Percentiles rank a stretch among this genome's conserved stretches.
Conservation (phyloP, 2,797 vertebrate genomes). For the Crypturellus tataupa region DNA sequence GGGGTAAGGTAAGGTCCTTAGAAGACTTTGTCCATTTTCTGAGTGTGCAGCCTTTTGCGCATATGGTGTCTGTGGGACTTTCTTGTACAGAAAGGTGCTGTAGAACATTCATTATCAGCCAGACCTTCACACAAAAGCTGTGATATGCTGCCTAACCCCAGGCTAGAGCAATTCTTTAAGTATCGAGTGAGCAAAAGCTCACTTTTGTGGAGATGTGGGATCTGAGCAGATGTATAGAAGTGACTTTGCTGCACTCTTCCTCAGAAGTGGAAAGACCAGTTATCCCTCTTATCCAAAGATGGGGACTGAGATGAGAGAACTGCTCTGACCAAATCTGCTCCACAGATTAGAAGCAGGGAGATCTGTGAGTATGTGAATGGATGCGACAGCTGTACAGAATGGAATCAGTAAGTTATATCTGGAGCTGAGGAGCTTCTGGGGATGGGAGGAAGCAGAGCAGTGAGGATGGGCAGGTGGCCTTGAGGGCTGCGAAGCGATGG, state of each 20-base stretch:
- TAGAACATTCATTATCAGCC: not conserved
- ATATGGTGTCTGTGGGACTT: not conserved
- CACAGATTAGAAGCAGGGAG: not conserved
- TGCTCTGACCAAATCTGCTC: not conserved
- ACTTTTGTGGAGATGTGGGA: fast-evolving
- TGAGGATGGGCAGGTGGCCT: not conserved
- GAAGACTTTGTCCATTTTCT: not conserved
- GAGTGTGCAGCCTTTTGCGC: fast-evolving
- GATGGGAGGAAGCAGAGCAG: not conserved
- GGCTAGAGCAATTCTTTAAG: not conserved
- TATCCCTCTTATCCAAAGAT: not conserved
- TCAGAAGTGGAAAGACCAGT: not conserved
- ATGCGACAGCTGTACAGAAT: not conserved
- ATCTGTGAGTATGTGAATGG: not conserved
- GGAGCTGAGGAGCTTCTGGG: not conserved
- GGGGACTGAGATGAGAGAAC: not conserved
- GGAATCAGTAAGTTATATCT: not conserved
- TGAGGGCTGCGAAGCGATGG: not conserved
- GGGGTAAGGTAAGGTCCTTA: not conserved
- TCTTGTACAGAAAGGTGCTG: not conserved
- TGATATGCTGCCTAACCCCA: not conserved
- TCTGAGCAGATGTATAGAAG: not conserved
- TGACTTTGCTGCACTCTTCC: not conserved
- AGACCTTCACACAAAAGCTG: not conserved
- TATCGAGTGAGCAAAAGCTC: not conserved